These are phyloP conservation scores for Pachyrhynchus sulphureomaculatus DNA, from an alignment of 1,140 invertebrate genomes.

Conservation along the genomic window DNA sequence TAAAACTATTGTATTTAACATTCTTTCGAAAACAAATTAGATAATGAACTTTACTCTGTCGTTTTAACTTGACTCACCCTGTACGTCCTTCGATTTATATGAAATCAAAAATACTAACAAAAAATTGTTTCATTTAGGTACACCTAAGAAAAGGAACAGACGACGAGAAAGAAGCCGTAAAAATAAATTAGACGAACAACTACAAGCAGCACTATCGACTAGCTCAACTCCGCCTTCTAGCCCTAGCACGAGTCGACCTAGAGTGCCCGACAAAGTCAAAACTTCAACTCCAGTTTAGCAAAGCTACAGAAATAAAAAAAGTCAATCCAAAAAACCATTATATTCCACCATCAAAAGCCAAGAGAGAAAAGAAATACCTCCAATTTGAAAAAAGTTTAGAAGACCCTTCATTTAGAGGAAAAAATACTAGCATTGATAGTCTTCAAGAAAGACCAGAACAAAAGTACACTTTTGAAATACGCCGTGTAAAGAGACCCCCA, in stretches of 20 bases:
- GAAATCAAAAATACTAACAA: no score
- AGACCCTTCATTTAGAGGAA: background rate
- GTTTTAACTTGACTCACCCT: no score
- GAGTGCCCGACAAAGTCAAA: background rate
- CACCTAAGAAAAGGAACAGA: background rate
- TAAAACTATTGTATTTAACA: no score
- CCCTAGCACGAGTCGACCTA: background rate
- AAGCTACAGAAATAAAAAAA: no score
- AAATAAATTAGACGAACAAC: background rate
- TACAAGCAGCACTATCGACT: background rate
- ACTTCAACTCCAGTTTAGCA: background rate
- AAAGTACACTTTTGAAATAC: slow-evolving; percentile 3
- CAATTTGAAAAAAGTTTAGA: background rate
- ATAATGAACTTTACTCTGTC: no score
- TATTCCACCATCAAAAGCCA: no score
- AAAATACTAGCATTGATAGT: background rate
- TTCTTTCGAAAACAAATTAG: no score
- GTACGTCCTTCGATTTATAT: no score
- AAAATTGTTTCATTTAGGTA: background rate
- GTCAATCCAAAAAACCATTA: no score
- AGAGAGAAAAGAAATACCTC: no score
- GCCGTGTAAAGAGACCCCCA: slow-evolving; percentile 9
- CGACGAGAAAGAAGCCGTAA: background rate
- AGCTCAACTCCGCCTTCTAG: background rate
- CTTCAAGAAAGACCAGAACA: background rate